These are phyloP conservation scores for Geopemphigus sp. DNA, from an alignment of 1,140 invertebrate genomes.

Conservation along the genomic window DNA sequence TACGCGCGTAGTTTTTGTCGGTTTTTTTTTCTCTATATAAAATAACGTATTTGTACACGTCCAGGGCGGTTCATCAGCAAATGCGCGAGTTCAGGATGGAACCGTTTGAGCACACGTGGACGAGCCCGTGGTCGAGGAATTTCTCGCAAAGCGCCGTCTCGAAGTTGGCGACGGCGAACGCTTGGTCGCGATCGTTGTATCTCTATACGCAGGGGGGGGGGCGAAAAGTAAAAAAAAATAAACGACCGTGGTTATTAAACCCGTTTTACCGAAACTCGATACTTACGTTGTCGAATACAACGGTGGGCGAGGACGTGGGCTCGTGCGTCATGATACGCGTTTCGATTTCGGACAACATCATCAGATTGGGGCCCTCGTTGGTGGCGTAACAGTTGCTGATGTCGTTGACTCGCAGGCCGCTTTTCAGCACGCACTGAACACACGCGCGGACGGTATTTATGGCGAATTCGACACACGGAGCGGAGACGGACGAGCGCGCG, in stretches of 20 bases:
- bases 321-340: neutral
- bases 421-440: neutral
- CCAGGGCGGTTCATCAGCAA: no score
- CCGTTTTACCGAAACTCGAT: no score
- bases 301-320: neutral
- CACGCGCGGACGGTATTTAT: no score
- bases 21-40: no score
- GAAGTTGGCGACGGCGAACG: neutral
- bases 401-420: neutral
- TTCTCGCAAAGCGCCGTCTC: neutral
- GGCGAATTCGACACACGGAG: no score
- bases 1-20: no score
- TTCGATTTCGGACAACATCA: neutral
- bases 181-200: neutral
- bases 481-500: no score
- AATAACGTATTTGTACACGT: no score
- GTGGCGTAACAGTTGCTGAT: neutral
- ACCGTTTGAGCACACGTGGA: neutral
- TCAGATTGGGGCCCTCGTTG: neutral
- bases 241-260: no score
- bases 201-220: no score
- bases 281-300: slow-evolving; percentile 3
- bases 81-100: no score
- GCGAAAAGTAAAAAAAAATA: neutral
- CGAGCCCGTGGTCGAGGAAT: neutral